Evolutionary conservation across 2,113 vertebrate genomes (phyloP).

Genomic region (Chaetorhynchus papuensis): DNA sequence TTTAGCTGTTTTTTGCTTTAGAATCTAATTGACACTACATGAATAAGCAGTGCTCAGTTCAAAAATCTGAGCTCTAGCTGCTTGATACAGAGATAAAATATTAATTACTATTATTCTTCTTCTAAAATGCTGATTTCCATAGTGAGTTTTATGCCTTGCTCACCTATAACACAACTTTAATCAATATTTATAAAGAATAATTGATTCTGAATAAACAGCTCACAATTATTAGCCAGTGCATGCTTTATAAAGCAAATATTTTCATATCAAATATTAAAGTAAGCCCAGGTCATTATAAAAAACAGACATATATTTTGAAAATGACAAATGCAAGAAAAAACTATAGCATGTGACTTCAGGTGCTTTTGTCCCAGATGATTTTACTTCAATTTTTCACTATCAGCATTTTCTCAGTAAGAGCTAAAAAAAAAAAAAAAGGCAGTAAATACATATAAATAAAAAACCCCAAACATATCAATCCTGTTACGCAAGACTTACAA

Average conservation of each 20-base stretch:
- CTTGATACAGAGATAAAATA: neutral
- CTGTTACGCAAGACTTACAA: neutral
- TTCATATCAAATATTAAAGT: neutral
- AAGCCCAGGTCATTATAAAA: neutral
- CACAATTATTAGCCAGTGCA: neutral
- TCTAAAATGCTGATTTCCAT: neutral
- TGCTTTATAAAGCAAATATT: neutral
- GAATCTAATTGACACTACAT: neutral
- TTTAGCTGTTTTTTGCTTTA: neutral
- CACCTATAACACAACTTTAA: neutral
- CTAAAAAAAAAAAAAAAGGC: neutral
- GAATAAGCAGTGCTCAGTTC: neutral
- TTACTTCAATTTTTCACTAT: neutral
- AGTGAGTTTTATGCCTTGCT: neutral
- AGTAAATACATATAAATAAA: neutral
- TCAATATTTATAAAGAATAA: constrained; percentile 10
- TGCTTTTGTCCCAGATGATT: neutral
- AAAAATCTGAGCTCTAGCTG: neutral
- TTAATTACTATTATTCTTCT: neutral
- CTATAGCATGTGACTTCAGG: neutral
- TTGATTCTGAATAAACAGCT: neutral
- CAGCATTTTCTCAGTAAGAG: neutral
- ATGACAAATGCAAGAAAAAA: neutral
- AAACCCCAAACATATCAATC: neutral
- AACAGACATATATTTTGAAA: neutral